phyloP scores from a whole-genome alignment of 2,113 vertebrate species.

The Vulpes lagopus region DNA sequence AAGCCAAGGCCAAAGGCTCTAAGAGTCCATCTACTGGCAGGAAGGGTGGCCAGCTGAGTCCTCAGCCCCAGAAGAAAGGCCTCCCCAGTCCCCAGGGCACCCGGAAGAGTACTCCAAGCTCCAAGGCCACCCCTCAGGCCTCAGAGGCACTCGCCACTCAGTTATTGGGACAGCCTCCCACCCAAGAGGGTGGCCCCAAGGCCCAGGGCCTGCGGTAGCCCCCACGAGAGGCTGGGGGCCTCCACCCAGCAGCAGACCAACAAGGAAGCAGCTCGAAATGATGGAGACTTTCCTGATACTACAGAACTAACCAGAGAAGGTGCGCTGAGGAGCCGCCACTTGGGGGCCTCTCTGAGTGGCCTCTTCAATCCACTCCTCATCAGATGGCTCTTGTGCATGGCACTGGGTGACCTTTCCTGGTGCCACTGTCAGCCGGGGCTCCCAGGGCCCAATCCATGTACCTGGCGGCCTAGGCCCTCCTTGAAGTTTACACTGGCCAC shows the following conservation, averaged over 20 bases:
- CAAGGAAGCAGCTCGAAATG: constrained; percentile 72
- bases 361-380: constrained; percentile 22
- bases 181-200: constrained; percentile 76
- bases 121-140: constrained; percentile 89
- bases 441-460: constrained; percentile 5
- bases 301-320: background rate
- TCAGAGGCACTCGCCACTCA: constrained; percentile 84
- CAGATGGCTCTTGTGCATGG: background rate
- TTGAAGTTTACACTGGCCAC: constrained; percentile 79
- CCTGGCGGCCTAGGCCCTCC: constrained; percentile 21
- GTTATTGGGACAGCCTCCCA: constrained; percentile 28
- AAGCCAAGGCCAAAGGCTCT: constrained; percentile 92
- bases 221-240: constrained; percentile 69
- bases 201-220: constrained; percentile 84
- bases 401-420: background rate
- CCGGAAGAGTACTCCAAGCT: constrained; percentile 89
- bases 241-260: constrained; percentile 66
- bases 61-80: constrained; percentile 93
- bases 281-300: constrained; percentile 15
- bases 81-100: constrained; percentile 90
- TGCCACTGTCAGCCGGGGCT: background rate
- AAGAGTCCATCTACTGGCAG: constrained; percentile 93
- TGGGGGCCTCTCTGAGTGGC: background rate
- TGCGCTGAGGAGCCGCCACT: background rate
- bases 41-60: constrained; percentile 92